A percentile compares a stretch with the other conserved stretches of the same genome.
Conservation (phyloP, 2,797 vertebrate species). For the Lutjanus argentimaculatus region DNA sequence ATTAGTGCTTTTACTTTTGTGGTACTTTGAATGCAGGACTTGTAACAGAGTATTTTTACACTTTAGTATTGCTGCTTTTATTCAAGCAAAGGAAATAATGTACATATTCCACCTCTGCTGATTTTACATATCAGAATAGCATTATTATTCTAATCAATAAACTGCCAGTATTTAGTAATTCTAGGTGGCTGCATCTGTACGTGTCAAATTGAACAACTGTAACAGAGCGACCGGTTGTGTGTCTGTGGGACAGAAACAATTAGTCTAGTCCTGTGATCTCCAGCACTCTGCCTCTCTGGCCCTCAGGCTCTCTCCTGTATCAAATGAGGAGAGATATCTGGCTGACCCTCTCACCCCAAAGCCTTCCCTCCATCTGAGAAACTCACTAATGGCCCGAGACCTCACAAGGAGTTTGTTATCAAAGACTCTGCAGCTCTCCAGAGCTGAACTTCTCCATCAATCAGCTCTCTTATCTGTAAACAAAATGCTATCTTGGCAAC, state of each 20-base stretch:
- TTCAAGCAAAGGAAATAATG: too few relatives aligned
- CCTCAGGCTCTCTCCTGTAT: constrained; percentile 52
- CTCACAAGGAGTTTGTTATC: constrained; percentile 65
- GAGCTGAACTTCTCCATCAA: constrained; percentile 28
- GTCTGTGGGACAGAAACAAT: constrained; percentile 65
- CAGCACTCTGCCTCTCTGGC: constrained; percentile 42
- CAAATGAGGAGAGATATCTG: constrained; percentile 62
- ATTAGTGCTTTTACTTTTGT: too few relatives aligned
- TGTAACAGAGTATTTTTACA: too few relatives aligned
- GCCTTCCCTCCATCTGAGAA: constrained; percentile 38
- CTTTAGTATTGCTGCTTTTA: too few relatives aligned
- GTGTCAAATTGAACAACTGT: constrained; percentile 49
- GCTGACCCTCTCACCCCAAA: constrained; percentile 44
- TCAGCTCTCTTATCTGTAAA: constrained; percentile 20
- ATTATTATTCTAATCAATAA: too few relatives aligned
- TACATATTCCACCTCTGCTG: too few relatives aligned
- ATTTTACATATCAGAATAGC: too few relatives aligned
- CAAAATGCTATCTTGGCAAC: not conserved
- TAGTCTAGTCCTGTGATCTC: constrained; percentile 71
- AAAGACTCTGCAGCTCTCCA: constrained; percentile 47
- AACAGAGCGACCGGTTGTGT: constrained; percentile 44
- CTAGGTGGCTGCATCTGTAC: too few relatives aligned
- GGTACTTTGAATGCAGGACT: too few relatives aligned
- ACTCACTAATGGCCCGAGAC: constrained; percentile 54
- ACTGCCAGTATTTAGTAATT: too few relatives aligned